Conservation (phyloP, 2,113 vertebrate genomes). For the Thamnophis sirtalis region DNA sequence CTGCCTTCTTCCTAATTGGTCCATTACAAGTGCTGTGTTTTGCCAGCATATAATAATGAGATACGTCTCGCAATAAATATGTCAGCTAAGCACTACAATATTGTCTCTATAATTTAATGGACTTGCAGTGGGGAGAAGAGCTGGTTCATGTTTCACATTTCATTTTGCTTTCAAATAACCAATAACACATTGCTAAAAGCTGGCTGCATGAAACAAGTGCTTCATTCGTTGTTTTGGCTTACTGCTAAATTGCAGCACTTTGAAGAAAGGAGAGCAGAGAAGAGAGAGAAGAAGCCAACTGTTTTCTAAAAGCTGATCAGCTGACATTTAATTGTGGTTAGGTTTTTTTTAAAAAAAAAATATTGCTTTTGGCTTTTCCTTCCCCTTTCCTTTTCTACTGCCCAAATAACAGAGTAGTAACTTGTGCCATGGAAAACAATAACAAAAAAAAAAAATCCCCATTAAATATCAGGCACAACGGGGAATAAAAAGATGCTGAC, state of each 20-base stretch:
- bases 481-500: constrained; percentile 60
- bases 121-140: background rate
- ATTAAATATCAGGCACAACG: constrained; percentile 36
- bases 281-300: constrained; percentile 1
- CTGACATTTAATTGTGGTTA: constrained; percentile 31
- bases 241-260: constrained; percentile 18
- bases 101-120: constrained; percentile 3
- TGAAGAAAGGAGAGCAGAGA: background rate
- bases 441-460: constrained; percentile 44
- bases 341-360: constrained; percentile 5
- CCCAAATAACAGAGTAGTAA: constrained; percentile 26
- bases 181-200: constrained; percentile 9
- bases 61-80: background rate
- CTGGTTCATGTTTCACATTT: background rate
- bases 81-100: background rate
- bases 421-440: constrained; percentile 47
- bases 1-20: background rate
- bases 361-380: constrained; percentile 47
- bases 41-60: background rate
- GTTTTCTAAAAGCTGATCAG: constrained; percentile 16
- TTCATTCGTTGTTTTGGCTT: background rate
- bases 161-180: background rate
- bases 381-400: constrained; percentile 20
- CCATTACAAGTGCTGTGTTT: background rate
- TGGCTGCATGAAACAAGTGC: background rate